Evolutionary conservation across 2,797 vertebrate species (phyloP).

Genomic region (Gymnopithys bicolor): DNA sequence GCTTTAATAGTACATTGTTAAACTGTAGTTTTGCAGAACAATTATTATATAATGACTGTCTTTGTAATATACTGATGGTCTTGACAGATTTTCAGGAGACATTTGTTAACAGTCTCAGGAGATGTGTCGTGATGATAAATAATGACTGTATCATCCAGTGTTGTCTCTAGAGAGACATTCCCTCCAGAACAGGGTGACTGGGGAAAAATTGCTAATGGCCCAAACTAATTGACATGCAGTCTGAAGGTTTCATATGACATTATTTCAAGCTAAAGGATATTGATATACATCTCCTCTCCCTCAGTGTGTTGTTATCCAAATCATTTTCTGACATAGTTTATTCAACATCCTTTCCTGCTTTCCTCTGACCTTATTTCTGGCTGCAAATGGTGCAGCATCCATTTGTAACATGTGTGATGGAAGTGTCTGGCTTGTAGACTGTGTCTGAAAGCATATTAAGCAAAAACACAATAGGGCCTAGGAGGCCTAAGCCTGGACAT

Average conservation of each 20-base stretch:
- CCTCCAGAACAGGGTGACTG: not conserved
- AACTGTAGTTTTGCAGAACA: not conserved
- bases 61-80: not conserved
- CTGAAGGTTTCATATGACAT: not conserved
- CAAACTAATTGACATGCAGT: not conserved
- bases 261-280: not conserved
- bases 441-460: not conserved
- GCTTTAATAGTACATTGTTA: not conserved
- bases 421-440: not conserved
- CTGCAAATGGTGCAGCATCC: not conserved
- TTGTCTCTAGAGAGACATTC: not conserved
- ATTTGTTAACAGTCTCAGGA: slow-evolving; percentile 10
- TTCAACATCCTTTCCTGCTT: not conserved
- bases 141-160: slow-evolving; percentile 11
- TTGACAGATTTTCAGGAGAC: slow-evolving; percentile 27
- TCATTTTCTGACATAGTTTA: not conserved
- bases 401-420: not conserved
- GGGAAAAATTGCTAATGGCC: slow-evolving; percentile 16
- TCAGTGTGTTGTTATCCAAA: not conserved
- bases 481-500: not conserved
- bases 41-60: not conserved
- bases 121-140: slow-evolving; percentile 44
- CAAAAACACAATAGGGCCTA: not conserved
- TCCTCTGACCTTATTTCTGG: not conserved
- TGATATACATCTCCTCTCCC: not conserved